Base-by-base conservation (phyloP, 2,888 invertebrate species). In the Agriotes lineatus region DNA sequence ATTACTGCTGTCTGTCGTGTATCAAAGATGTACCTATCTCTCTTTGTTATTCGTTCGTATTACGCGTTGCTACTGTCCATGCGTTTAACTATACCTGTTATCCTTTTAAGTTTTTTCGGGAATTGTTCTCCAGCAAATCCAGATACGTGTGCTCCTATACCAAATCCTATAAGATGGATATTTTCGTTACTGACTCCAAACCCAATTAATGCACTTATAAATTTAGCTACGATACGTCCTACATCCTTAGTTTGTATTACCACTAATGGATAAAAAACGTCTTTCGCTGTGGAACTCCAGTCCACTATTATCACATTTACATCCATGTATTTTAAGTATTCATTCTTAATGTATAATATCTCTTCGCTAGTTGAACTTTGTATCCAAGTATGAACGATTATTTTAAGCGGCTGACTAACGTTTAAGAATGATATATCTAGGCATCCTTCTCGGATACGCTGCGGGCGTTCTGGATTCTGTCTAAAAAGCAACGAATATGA, bases 111-210 rank as follows among this genome's bases (percentile, higher is more conserved):
- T 4, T 45, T 45, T 20, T 4, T n/a, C 9, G 20, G 19, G 7
- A 10, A 1, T 1, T 45, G 10, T 20, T 45, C 20, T n/a, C 22
- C 20, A 20, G 20, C 18, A 30, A 52, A 52, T 0, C 52, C 52
- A 7, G 52, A 14, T n/a, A 52, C 16, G 10, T 52, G 52, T 2
- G 52, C 52, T 7, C 52, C 52, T 7, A 52, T 6, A 14, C 52
- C 14, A 16, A 30, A 16, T 1, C 52, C 52, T 9, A 52, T 52
- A 12, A 52, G 6, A 30, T 52, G 52, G 22, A 52, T 30, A 1
- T 52, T 30, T 30, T 52, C 33, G 1, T 9, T 3, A 10, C 18
- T 14, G 9, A 52, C 7, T n/a, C 52, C 52, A 30, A 16, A 52
- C 0, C 33, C 30, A 9, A 30, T n/a, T 12, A 52, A 16, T 7